These are phyloP conservation scores for Toxotes jaculatrix DNA, from an alignment of 2,113 vertebrate species.

Conservation along the genomic window DNA sequence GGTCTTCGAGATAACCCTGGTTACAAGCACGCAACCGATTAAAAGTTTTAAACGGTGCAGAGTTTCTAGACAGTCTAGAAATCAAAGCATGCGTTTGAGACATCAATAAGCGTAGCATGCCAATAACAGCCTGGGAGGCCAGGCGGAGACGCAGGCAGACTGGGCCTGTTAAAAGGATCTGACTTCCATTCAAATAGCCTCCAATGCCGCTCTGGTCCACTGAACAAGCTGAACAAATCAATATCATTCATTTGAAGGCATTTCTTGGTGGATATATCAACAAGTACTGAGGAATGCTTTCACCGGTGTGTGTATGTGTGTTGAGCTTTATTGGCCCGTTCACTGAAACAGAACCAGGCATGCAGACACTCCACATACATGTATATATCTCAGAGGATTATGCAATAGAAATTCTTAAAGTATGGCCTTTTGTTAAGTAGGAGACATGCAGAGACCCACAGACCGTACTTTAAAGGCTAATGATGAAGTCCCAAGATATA, in stretches of 20 bases:
- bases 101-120: conserved; percentile 66
- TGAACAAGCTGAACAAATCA: conserved; percentile 69
- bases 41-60: conserved; percentile 56
- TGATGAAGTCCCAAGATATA: conserved; percentile 12
- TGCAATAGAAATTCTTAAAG: conserved; percentile 22
- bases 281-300: conserved; percentile 44
- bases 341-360: conserved; percentile 23
- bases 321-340: conserved; percentile 24
- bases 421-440: neutral
- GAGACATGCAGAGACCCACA: neutral
- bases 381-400: conserved; percentile 25
- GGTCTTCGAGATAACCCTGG: conserved; percentile 29
- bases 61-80: conserved; percentile 56
- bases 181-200: conserved; percentile 69
- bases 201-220: conserved; percentile 48
- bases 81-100: conserved; percentile 68
- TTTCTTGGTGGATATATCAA: conserved; percentile 72
- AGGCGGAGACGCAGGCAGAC: conserved; percentile 25
- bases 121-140: conserved; percentile 54
- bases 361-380: conserved; percentile 25
- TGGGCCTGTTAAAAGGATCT: conserved; percentile 61
- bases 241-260: conserved; percentile 72
- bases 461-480: conserved; percentile 4
- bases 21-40: conserved; percentile 44
- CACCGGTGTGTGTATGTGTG: conserved; percentile 8